phyloP scores from a whole-genome alignment of 1,140 invertebrate genomes.

The Drosophila athabasca region DNA sequence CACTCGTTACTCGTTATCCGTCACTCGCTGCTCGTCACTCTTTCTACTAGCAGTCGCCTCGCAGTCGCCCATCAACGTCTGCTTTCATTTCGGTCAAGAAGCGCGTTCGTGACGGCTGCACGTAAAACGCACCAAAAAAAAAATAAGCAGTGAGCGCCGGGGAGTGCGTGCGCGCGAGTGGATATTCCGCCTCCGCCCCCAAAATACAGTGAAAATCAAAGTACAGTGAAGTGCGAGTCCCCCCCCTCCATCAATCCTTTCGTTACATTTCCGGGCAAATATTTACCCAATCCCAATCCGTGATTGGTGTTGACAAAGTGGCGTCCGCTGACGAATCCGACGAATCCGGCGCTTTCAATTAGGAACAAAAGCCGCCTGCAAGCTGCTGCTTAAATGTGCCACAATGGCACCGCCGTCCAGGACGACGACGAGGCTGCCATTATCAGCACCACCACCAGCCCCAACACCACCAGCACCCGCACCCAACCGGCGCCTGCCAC shows the following conservation, averaged over 20 bases:
- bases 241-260: slow-evolving; percentile 58
- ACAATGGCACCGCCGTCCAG: slow-evolving; percentile 73
- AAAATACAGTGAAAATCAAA: slow-evolving; percentile 2
- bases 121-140: slow-evolving; percentile 8
- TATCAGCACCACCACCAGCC: slow-evolving; percentile 18
- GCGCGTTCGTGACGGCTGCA: slow-evolving; percentile 44
- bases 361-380: slow-evolving; percentile 73
- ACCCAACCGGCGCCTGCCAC: slow-evolving; percentile 25
- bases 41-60: slow-evolving; percentile 9
- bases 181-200: not conserved
- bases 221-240: slow-evolving; percentile 39
- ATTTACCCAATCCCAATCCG: slow-evolving; percentile 53
- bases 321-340: slow-evolving; percentile 64
- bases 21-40: not conserved
- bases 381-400: slow-evolving; percentile 71
- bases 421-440: slow-evolving; percentile 65
- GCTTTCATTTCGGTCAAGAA: slow-evolving; percentile 41
- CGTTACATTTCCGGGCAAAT: slow-evolving; percentile 49
- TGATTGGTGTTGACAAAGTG: slow-evolving; percentile 81
- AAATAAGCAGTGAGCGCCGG: slow-evolving; percentile 5
- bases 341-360: slow-evolving; percentile 71
- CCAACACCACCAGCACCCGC: slow-evolving; percentile 47
- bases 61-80: too few relatives aligned
- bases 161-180: slow-evolving; percentile 7
- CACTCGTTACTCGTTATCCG: slow-evolving; percentile 16